Conservation (phyloP, 23 tunicate genomes). For the Styela clava region DNA sequence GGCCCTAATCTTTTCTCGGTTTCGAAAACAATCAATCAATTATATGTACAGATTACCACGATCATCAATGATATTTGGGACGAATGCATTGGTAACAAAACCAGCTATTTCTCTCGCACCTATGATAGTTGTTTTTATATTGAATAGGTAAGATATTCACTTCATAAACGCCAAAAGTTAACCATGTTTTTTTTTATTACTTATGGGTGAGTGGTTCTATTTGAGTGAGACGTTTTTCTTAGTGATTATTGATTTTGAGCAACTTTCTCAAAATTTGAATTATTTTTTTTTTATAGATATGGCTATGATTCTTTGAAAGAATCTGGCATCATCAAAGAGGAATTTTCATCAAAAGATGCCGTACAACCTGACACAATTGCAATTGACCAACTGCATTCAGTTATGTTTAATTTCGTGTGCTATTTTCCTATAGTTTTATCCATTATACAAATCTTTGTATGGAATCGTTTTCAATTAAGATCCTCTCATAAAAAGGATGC, state of each 20-base stretch:
- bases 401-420: not conserved
- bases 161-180: too few species aligned
- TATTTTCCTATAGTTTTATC: not conserved
- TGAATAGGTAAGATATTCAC: conserved; percentile 77
- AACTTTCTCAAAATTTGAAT: too few species aligned
- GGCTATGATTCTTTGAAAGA: conserved; percentile 65
- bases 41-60: conserved; percentile 56
- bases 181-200: too few species aligned
- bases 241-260: too few species aligned
- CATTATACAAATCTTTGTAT: not conserved
- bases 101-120: conserved; percentile 94
- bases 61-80: conserved; percentile 68
- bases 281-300: conserved; percentile 46
- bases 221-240: too few species aligned
- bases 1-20: too few species aligned
- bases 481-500: not conserved
- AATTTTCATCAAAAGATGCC: not conserved
- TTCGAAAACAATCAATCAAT: too few species aligned
- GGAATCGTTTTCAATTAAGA: not conserved
- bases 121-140: conserved; percentile 70
- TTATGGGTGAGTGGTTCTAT: too few species aligned
- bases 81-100: conserved; percentile 80
- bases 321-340: not conserved
- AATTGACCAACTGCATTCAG: not conserved
- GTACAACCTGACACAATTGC: not conserved